A percentile compares a stretch with the other conserved stretches of the same genome.
Evolutionary conservation across 2,888 invertebrate genomes (phyloP).

Genomic region (Branchinecta sandiegonensis): DNA sequence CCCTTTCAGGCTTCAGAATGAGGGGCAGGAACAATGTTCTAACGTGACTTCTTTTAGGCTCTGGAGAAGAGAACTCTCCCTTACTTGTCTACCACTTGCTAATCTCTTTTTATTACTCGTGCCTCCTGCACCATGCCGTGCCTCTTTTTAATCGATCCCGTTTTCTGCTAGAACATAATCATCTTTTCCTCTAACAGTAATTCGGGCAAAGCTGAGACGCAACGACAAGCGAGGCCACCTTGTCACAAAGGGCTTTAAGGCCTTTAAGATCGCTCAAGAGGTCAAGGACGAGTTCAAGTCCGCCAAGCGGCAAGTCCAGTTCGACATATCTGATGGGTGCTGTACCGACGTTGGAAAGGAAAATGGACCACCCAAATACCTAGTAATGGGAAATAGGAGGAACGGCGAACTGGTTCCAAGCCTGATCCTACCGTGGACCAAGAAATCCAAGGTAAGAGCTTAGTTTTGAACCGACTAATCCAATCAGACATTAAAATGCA

Average conservation of each 20-base stretch:
- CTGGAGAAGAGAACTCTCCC: too few relatives aligned
- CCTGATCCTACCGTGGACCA: conserved; percentile 37
- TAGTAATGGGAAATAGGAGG: conserved; percentile 35
- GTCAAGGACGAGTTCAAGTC: conserved; percentile 30
- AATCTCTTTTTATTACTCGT: too few relatives aligned
- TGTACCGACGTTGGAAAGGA: conserved; percentile 32
- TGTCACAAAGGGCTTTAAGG: conserved; percentile 33
- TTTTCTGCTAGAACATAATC: too few relatives aligned
- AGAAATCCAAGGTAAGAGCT: conserved; percentile 30
- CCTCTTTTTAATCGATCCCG: too few relatives aligned
- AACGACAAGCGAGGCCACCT: conserved; percentile 31
- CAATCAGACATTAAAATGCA: not conserved
- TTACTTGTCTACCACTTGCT: too few relatives aligned
- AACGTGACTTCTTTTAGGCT: too few relatives aligned
- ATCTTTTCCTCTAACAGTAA: conserved; percentile 29
- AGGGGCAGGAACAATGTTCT: too few relatives aligned
- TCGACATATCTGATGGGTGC: conserved; percentile 34
- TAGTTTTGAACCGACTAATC: not conserved
- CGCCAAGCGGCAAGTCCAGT: conserved; percentile 18
- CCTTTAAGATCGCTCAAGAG: conserved; percentile 31
- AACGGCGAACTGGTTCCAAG: conserved; percentile 33
- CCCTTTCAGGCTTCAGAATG: too few relatives aligned
- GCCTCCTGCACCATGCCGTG: too few relatives aligned
- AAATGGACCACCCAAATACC: conserved; percentile 31
- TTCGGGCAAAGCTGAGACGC: conserved; percentile 33